Percentiles rank a stretch among this genome's conserved stretches.
These are phyloP conservation scores for Tenodera sinensis DNA, from an alignment of 2,888 invertebrate species.

Conservation along the genomic window DNA sequence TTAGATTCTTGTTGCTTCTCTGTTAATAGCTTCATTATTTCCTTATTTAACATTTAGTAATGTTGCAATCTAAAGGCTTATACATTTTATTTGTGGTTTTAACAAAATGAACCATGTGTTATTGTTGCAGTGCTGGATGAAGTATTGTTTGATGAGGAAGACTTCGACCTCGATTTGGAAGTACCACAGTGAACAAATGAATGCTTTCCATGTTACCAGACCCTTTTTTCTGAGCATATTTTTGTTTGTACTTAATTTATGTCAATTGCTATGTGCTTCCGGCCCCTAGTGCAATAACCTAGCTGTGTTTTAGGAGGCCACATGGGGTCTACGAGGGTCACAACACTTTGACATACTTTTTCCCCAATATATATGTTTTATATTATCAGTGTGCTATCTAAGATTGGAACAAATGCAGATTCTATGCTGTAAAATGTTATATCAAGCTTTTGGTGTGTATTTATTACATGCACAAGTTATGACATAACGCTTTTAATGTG, in stretches of 20 bases:
- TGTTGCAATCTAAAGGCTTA: too few relatives aligned
- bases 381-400: not conserved
- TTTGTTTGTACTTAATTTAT: not conserved
- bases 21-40: too few relatives aligned
- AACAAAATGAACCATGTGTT: not conserved
- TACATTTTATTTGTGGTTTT: too few relatives aligned
- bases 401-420: too few relatives aligned
- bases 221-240: not conserved
- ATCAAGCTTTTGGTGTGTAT: not conserved
- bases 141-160: conserved; percentile 39
- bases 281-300: not conserved
- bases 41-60: too few relatives aligned
- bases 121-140: conserved; percentile 38
- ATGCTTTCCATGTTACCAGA: not conserved
- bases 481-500: not conserved
- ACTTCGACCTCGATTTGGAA: conserved; percentile 31
- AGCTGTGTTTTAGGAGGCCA: not conserved
- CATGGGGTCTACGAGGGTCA: not conserved
- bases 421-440: not conserved
- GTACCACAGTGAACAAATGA: not conserved
- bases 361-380: not conserved
- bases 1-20: too few relatives aligned
- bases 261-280: not conserved
- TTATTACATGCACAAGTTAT: not conserved
- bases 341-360: not conserved